These are phyloP conservation scores for Pterocles orientalis DNA, from an alignment of 2,113 vertebrate species.

Conservation along the genomic window DNA sequence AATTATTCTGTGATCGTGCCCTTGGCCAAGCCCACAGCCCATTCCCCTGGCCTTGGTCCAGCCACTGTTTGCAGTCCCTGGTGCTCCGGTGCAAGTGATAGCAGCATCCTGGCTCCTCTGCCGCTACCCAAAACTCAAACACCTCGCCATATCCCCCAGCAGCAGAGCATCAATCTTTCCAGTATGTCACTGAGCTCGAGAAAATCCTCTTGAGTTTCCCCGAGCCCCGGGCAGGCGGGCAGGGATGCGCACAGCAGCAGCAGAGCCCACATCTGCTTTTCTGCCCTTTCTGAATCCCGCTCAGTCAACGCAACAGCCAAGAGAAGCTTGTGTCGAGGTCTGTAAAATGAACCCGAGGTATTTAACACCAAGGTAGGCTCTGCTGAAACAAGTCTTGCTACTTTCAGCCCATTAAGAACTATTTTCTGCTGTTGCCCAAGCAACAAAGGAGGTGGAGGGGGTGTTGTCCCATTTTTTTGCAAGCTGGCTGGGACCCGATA, in stretches of 20 bases:
- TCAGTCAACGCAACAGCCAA: not conserved
- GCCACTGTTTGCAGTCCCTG: not conserved
- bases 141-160: fast-evolving
- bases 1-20: not conserved
- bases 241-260: fast-evolving
- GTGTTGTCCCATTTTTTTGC: not conserved
- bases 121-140: not conserved
- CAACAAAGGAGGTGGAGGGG: not conserved
- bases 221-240: too few relatives aligned
- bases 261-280: not conserved
- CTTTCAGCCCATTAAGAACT: not conserved
- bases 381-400: fast-evolving
- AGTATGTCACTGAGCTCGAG: not conserved
- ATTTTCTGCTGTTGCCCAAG: not conserved
- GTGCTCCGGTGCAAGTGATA: fast-evolving
- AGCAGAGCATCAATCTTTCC: not conserved
- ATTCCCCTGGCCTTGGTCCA: not conserved
- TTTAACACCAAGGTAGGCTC: not conserved
- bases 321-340: not conserved
- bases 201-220: not conserved
- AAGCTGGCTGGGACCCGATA: constrained; percentile 15
- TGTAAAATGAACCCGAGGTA: not conserved
- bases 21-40: not conserved
- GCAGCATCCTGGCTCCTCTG: not conserved
- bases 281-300: not conserved